Evolutionary conservation across 2,113 vertebrate genomes (phyloP).

Genomic region (Montifringilla adamsi): DNA sequence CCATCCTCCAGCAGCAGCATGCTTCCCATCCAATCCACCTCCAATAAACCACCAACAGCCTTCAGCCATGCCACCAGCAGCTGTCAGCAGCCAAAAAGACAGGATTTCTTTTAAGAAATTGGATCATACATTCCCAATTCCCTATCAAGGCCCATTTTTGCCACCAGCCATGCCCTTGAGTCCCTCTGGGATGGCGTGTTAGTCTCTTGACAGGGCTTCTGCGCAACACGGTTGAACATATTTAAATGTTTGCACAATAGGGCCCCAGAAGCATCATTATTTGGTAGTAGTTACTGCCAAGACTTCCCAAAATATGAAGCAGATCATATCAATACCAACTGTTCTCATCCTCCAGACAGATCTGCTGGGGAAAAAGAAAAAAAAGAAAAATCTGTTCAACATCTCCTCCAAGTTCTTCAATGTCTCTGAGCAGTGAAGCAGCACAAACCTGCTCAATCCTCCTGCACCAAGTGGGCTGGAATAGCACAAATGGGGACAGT

Average conservation of each 20-base stretch:
- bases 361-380: not conserved
- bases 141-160: not conserved
- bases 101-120: not conserved
- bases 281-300: conserved; percentile 49
- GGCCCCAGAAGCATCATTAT: conserved; percentile 17
- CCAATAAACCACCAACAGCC: not conserved
- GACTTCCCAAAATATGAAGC: conserved; percentile 46
- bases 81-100: not conserved
- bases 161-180: not conserved
- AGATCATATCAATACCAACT: conserved; percentile 57
- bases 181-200: not conserved
- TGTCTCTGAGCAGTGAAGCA: not conserved
- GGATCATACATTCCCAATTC: not conserved
- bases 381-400: conserved; percentile 41
- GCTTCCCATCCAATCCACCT: not conserved
- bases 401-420: conserved; percentile 12
- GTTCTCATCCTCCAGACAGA: conserved; percentile 42
- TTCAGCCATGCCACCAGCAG: not conserved
- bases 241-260: conserved; percentile 45
- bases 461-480: not conserved
- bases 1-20: not conserved
- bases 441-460: not conserved
- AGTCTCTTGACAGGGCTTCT: not conserved
- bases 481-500: not conserved
- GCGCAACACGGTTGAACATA: not conserved